These are phyloP conservation scores for Furnarius figulus DNA, from an alignment of 2,113 vertebrate genomes.

Conservation along the genomic window DNA sequence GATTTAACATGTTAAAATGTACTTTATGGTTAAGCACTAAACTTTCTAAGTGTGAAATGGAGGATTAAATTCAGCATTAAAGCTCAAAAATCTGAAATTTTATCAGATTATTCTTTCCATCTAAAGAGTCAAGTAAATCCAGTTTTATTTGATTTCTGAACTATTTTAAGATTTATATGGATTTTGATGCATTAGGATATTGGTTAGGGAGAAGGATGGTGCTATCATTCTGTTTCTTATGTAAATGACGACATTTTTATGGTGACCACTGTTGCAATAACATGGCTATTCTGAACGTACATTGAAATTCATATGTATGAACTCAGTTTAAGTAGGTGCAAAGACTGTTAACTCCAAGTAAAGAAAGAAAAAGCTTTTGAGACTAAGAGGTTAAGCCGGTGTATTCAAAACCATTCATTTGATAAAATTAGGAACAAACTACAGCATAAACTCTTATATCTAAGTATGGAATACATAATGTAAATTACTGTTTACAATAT, in stretches of 20 bases:
- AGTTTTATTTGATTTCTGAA: constrained; percentile 4
- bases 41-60: not conserved
- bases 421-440: not conserved
- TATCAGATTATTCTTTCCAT: not conserved
- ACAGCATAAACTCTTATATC: not conserved
- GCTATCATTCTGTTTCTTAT: not conserved
- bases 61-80: not conserved
- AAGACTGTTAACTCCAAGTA: not conserved
- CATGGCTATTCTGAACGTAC: not conserved
- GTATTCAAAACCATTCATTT: not conserved
- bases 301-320: not conserved
- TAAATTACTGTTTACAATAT: not conserved
- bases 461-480: not conserved
- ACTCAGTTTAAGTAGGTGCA: not conserved
- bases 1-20: not conserved
- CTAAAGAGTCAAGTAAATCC: not conserved
- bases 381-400: not conserved
- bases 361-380: not conserved
- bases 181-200: not conserved
- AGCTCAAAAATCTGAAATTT: not conserved
- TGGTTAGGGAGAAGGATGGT: not conserved
- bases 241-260: constrained; percentile 1
- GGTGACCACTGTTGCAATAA: not conserved
- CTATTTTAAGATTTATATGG: not conserved
- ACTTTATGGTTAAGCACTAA: not conserved